Evolutionary conservation across 2,888 invertebrate species (phyloP).

Genomic region (Druceiella hillmani): DNA sequence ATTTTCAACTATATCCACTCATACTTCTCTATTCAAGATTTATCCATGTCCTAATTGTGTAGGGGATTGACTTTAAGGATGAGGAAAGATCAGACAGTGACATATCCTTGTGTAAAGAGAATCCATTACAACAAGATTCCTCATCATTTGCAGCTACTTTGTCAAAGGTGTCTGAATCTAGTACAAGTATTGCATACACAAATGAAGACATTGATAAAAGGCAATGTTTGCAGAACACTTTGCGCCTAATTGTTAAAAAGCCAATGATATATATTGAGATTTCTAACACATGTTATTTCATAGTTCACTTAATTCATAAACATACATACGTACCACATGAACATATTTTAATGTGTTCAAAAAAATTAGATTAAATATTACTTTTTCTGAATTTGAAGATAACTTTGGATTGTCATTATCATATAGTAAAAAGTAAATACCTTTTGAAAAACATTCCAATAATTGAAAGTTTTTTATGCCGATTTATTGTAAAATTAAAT

Average conservation of each 20-base stretch:
- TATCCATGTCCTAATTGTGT: slow-evolving; percentile 3
- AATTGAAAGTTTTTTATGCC: slow-evolving; percentile 6
- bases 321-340: slow-evolving; percentile 14
- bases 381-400: slow-evolving; percentile 23
- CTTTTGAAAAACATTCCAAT: slow-evolving; percentile 7
- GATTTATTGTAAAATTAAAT: slow-evolving; percentile 15
- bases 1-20: slow-evolving; percentile 8
- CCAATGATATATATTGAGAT: slow-evolving; percentile 18
- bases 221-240: slow-evolving; percentile 13
- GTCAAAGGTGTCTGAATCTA: slow-evolving; percentile 11
- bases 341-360: slow-evolving; percentile 21
- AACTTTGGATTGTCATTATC: slow-evolving; percentile 18
- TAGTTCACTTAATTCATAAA: slow-evolving; percentile 17
- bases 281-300: slow-evolving; percentile 12
- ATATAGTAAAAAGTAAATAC: slow-evolving; percentile 6
- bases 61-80: slow-evolving; percentile 8
- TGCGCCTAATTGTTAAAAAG: slow-evolving; percentile 17
- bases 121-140: no score
- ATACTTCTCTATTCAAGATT: slow-evolving; percentile 13
- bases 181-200: slow-evolving; percentile 10
- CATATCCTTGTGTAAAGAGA: slow-evolving; percentile 9
- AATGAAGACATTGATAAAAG: slow-evolving; percentile 12
- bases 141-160: slow-evolving; percentile 6
- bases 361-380: slow-evolving; percentile 22
- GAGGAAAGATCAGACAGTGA: slow-evolving; percentile 18